Base-by-base conservation (phyloP, 1,140 invertebrate species). In the Trichogramma pretiosum region DNA sequence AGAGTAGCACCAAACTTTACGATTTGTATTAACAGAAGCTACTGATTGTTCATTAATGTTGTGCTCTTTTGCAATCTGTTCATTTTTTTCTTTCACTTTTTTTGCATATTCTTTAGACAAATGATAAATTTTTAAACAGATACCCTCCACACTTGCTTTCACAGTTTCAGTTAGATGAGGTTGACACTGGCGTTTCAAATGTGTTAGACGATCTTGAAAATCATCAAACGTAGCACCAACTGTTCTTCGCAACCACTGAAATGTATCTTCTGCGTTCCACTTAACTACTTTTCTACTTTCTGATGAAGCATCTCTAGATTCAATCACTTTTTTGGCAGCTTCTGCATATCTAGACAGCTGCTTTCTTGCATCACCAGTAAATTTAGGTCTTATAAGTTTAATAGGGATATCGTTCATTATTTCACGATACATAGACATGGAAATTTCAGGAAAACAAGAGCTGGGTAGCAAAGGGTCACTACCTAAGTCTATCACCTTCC, bases 381-480 rank as follows among this genome's bases (percentile, higher is more conserved):
- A 96, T 67, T 95, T 96, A 9, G 93, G 92, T 65, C 90, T 84
- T 5, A 91, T 81, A 34, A 98, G 77, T 73, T 95, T 96, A 23
- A 98, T 91, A 0, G 94, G 94, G 58, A 98, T 94, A 67, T 98
- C 93, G 68, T 95, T 93, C 91, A 98, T 96, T 22, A 98, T 95
- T 75, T 97, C 94, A 45, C 89, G 82, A 67, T 93, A 95, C 92
- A 98, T 94, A 4, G 89, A 89, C 63, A 85, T 79, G 2, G 93
- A 95, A 52, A 97, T 85, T 70, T 96, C 93, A 8, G 89, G 87
- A 54, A 84, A 82, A 73, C 93, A 97, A 63, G 85, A 84, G 61
- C 87, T 91, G 0, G 93, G 93, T 14, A 98, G 67, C 21, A 98
- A 64, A 0, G 92, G 88, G 74, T 97, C 94, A 44, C 78, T 83